A percentile compares a stretch with the other conserved stretches of the same genome.
These are phyloP conservation scores for Hydrolagus affinis DNA, from an alignment of 2,113 vertebrate genomes.

Conservation along the genomic window DNA sequence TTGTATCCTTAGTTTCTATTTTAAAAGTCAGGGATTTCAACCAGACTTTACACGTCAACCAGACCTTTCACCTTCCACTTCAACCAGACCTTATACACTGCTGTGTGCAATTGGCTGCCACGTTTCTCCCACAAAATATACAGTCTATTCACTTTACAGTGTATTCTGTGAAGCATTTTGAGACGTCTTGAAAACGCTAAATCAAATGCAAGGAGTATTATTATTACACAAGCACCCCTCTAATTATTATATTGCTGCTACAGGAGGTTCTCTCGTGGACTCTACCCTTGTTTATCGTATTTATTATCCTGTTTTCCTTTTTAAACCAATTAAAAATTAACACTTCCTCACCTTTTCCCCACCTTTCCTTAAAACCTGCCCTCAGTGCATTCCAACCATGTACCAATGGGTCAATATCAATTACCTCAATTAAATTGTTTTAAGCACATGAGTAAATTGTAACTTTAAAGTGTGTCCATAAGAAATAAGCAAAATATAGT, in stretches of 20 bases:
- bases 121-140: too few relatives aligned
- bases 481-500: conserved; percentile 3
- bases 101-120: too few relatives aligned
- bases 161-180: too few relatives aligned
- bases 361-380: conserved; percentile 5
- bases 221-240: not conserved
- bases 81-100: too few relatives aligned
- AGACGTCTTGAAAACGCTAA: too few relatives aligned
- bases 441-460: not conserved
- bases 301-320: conserved; percentile 6
- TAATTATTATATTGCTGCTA: not conserved
- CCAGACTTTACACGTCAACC: too few relatives aligned
- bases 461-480: not conserved
- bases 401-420: conserved; percentile 27
- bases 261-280: not conserved
- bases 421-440: not conserved
- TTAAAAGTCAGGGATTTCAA: too few relatives aligned
- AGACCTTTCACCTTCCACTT: too few relatives aligned
- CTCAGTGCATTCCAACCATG: conserved; percentile 8
- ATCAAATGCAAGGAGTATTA: too few relatives aligned
- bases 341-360: not conserved
- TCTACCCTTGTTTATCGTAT: conserved; percentile 1
- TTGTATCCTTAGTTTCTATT: too few relatives aligned
- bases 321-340: conserved; percentile 27
- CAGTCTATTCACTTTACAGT: too few relatives aligned